phyloP scores from a whole-genome alignment of 2,888 invertebrate species.

The Yponomeuta malinellus region DNA sequence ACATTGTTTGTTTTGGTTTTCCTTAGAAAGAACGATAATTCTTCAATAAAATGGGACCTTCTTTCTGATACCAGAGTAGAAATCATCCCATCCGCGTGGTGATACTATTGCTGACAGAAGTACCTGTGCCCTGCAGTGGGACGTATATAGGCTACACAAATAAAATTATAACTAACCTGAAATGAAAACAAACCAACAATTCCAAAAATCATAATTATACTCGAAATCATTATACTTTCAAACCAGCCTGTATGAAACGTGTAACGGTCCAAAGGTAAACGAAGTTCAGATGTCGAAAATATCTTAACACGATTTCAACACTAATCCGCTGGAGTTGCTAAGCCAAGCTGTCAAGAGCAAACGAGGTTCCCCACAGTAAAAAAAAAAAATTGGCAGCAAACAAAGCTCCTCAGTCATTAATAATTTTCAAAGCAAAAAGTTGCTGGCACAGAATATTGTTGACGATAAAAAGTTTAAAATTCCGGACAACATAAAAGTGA shows the following conservation, averaged over 20 bases:
- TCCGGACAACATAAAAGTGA: background rate
- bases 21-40: no score
- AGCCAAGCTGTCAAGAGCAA: background rate
- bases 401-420: background rate
- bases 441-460: background rate
- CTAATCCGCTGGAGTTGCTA: background rate
- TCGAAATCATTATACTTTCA: background rate
- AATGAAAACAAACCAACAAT: background rate
- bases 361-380: background rate
- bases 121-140: no score
- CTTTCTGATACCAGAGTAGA: no score
- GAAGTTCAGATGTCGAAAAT: constrained; percentile 11
- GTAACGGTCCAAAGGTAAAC: constrained; percentile 4
- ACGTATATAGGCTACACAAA: no score
- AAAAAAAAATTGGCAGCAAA: constrained; percentile 1
- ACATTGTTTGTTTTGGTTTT: no score
- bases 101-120: no score
- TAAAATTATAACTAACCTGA: no score
- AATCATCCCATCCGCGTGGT: no score
- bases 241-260: background rate
- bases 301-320: background rate
- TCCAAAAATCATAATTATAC: background rate
- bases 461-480: no score
- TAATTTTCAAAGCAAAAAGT: constrained; percentile 4
- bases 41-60: no score